phyloP scores from a whole-genome alignment of 64 coral and sea anemone species.

The Astreopora myriophthalma region DNA sequence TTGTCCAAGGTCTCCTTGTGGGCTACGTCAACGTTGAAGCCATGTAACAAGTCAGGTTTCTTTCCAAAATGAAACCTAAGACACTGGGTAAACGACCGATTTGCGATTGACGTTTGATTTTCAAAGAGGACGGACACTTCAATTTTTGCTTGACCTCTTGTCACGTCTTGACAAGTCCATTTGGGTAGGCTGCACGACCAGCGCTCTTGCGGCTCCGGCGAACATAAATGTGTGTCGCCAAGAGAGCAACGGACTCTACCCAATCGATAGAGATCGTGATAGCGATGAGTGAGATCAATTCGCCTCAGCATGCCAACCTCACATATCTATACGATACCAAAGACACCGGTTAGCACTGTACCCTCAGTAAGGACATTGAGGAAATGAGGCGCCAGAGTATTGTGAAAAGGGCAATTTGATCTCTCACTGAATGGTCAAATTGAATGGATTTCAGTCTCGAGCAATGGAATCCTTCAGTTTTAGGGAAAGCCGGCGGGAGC shows the following conservation, averaged over 20 bases:
- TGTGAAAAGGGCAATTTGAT: neutral
- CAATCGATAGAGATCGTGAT: neutral
- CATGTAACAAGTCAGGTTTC: conserved; percentile 40
- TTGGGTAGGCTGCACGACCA: neutral
- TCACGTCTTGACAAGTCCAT: no score
- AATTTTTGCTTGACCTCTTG: neutral
- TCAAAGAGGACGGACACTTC: neutral
- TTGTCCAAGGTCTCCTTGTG: no score
- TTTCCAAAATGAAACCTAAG: conserved; percentile 77
- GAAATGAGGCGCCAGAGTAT: neutral
- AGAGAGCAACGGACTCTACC: neutral
- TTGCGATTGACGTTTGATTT: neutral
- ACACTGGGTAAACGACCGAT: conserved; percentile 72
- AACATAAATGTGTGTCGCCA: neutral
- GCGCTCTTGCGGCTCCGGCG: neutral
- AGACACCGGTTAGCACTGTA: no score
- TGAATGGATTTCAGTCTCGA: no score
- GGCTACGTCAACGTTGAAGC: conserved; percentile 53
- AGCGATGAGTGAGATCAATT: neutral
- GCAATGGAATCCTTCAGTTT: no score
- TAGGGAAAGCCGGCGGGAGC: no score
- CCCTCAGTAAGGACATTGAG: no score
- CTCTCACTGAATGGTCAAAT: no score
- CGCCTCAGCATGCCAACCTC: neutral
- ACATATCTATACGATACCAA: neutral